Percentiles rank a stretch among this genome's conserved stretches.
phyloP scores from a whole-genome alignment of 2,797 vertebrate species.

The Tenualosa ilisha region DNA sequence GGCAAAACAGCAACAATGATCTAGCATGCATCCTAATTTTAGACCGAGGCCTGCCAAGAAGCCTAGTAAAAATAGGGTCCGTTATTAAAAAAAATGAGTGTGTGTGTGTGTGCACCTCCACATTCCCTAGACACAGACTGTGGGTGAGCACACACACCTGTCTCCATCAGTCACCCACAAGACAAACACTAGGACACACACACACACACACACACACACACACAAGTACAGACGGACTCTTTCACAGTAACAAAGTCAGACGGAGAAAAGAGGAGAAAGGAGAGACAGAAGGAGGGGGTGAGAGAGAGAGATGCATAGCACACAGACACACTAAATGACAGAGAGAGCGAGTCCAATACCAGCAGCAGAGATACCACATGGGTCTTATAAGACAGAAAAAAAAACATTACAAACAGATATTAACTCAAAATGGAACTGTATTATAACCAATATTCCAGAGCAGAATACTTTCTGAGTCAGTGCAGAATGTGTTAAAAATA shows the following conservation, averaged over 20 bases:
- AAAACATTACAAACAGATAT: not conserved
- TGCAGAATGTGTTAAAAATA: not conserved
- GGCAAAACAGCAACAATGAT: slow-evolving; percentile 73
- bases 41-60: slow-evolving; percentile 60
- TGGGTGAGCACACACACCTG: slow-evolving; percentile 59
- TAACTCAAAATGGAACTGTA: not conserved
- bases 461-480: slow-evolving; percentile 2
- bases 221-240: not conserved
- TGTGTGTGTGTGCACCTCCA: slow-evolving; percentile 44
- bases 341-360: not conserved
- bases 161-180: slow-evolving; percentile 56
- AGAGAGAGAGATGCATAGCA: not conserved
- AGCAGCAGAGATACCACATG: not conserved
- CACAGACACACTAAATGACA: not conserved
- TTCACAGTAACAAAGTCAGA: not conserved
- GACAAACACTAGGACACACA: not conserved
- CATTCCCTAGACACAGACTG: slow-evolving; percentile 58
- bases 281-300: not conserved
- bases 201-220: slow-evolving; percentile 5
- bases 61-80: slow-evolving; percentile 54
- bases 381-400: not conserved
- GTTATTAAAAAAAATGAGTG: slow-evolving; percentile 65
- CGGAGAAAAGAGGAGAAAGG: not conserved
- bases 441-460: not conserved
- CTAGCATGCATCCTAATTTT: slow-evolving; percentile 68